A percentile compares a stretch with the other conserved stretches of the same genome.
phyloP scores from a whole-genome alignment of 1,140 invertebrate species.

The Cotesia typhae region DNA sequence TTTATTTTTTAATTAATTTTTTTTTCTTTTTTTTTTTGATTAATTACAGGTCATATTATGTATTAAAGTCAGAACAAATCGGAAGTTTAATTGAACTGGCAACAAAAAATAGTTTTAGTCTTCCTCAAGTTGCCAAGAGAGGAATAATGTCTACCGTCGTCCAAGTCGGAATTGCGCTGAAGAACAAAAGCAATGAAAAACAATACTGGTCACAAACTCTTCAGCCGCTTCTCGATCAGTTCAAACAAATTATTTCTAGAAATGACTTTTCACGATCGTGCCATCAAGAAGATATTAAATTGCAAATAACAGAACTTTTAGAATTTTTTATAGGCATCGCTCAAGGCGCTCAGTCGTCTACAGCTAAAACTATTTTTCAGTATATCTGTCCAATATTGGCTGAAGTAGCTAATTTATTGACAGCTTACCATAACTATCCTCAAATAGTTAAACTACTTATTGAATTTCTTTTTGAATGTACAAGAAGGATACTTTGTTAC shows the following conservation, averaged over 20 bases:
- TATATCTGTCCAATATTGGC: conserved; percentile 73
- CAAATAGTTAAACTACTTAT: conserved; percentile 81
- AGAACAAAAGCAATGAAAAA: conserved; percentile 55
- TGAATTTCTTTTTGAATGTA: conserved; percentile 78
- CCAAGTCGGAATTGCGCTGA: conserved; percentile 61
- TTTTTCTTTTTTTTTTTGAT: conserved; percentile 2
- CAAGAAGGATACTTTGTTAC: conserved; percentile 75
- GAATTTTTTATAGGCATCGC: conserved; percentile 75
- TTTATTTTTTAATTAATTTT: conserved; percentile 5
- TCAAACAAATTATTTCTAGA: conserved; percentile 68
- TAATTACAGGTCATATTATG: conserved; percentile 46
- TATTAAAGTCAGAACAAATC: conserved; percentile 54
- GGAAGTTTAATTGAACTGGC: conserved; percentile 59
- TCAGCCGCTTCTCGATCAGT: conserved; percentile 70
- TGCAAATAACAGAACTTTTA: conserved; percentile 71
- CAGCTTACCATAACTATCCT: conserved; percentile 83
- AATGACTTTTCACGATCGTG: conserved; percentile 69
- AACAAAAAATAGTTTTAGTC: conserved; percentile 60
- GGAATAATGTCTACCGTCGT: conserved; percentile 68
- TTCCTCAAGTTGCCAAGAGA: conserved; percentile 65
- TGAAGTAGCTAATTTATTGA: conserved; percentile 74
- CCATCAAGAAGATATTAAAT: conserved; percentile 69
- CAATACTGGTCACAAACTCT: conserved; percentile 70
- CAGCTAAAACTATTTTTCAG: conserved; percentile 71
- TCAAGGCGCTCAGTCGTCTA: conserved; percentile 69